Evolutionary conservation across 2,113 vertebrate species (phyloP), one percentile per base, ranked within the genome.

Genomic region (Epinephelus cyanopodus): DNA sequence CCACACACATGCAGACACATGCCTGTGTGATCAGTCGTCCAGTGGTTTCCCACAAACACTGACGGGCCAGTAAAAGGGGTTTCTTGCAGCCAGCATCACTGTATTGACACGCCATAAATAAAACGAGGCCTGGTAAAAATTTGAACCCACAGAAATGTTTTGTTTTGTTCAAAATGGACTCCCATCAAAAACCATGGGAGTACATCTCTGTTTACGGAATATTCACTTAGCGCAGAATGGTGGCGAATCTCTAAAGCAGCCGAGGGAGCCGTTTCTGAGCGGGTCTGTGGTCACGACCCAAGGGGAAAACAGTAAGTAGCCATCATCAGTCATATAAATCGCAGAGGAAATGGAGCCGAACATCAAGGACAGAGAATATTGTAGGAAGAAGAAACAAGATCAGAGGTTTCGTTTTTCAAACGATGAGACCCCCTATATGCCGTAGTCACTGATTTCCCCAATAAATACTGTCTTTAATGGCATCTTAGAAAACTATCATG

Each of bases 381-480:
- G n/a, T 10, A 77, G 77, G 10, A 83, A 68, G 21, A 86, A 62
- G 62, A 68, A 79, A 73, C 67, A 27, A 81, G 39, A 86, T 86
- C 77, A 74, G 74, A 87, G 39, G 50, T 58, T 80, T 74, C 33
- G 61, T 58, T 62, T 85, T 65, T 75, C 12, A 79, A 81, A 56
- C 5, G 18, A 73, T 78, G 61, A 68, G 47, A 76, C 53, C 45
- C 54, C 39, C 69, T 37, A 11, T 18, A 72, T 81, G 76, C 53
- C 56, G 67, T 21, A 78, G 62, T 74, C 75, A 70, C 60, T 68
- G 68, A 84, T 74, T 83, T 87, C 9, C 33, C 19, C 48, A 84
- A 93, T 90, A 88, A 90, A 92, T 80, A 68, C 25, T 27, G 61
- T 81, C 50, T 77, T 68, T 73, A 80, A 83, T 77, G 37, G 29